A percentile compares a stretch with the other conserved stretches of the same genome.
Conservation (phyloP, 2,113 vertebrate species). For the Eonycteris spelaea region DNA sequence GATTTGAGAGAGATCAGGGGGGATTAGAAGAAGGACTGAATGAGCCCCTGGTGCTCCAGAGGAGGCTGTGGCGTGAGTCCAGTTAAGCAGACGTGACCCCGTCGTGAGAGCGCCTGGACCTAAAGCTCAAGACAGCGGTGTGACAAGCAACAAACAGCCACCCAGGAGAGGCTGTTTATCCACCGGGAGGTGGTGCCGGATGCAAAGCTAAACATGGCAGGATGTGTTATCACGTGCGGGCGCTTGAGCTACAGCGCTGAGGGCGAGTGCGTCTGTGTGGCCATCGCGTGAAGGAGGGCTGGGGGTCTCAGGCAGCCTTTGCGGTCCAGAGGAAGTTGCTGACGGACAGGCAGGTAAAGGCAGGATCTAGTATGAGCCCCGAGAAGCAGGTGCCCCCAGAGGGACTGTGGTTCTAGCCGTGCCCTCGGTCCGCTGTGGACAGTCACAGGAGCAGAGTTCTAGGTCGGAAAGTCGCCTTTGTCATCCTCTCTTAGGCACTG, state of each 20-base stretch:
- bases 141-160: not conserved
- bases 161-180: not conserved
- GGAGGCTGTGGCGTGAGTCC: not conserved
- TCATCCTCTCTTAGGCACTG: not conserved
- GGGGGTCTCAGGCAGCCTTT: not conserved
- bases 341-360: not conserved
- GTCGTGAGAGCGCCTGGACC: not conserved
- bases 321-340: not conserved
- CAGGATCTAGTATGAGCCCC: not conserved
- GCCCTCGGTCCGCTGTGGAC: not conserved
- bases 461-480: not conserved
- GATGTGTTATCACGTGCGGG: not conserved
- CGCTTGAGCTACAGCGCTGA: not conserved
- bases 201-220: not conserved
- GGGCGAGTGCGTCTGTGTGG: rapidly evolving
- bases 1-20: not conserved
- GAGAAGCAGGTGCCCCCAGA: not conserved
- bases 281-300: not conserved
- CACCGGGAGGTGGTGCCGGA: not conserved
- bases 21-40: not conserved
- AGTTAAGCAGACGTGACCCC: not conserved
- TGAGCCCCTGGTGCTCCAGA: not conserved
- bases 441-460: not conserved
- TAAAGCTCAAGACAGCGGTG: not conserved
- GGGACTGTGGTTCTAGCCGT: not conserved